Conservation (phyloP, 2,888 invertebrate species). For the Cephus runcator region DNA sequence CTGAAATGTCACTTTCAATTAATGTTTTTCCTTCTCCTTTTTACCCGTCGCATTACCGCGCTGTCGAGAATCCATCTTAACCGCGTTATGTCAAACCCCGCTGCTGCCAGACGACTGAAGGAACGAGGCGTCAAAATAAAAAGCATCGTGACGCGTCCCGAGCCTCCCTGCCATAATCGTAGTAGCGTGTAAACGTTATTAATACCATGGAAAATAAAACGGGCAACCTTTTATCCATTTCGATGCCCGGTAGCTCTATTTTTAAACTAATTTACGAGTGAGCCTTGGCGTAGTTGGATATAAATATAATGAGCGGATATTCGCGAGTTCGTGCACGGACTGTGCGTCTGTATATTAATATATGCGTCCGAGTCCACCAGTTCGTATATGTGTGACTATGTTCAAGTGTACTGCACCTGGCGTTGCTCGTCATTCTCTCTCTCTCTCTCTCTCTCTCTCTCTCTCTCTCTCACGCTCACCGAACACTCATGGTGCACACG, state of each 20-base stretch:
- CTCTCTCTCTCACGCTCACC: background rate
- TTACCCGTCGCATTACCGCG: background rate
- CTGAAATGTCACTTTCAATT: background rate
- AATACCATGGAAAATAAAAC: background rate
- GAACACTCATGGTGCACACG: conserved; percentile 19
- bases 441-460: no score
- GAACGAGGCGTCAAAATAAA: background rate
- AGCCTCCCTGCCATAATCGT: background rate
- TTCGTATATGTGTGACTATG: conserved; percentile 31
- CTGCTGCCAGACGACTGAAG: background rate
- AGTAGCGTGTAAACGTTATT: background rate
- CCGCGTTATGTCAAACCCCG: background rate
- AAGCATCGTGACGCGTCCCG: background rate
- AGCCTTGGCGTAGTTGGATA: conserved; percentile 32
- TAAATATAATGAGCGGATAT: conserved; percentile 48
- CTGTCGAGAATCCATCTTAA: background rate
- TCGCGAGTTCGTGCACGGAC: conserved; percentile 25
- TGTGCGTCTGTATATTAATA: background rate
- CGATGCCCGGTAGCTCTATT: conserved; percentile 33
- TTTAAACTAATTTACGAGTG: conserved; percentile 38
- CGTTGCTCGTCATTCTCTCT: conserved; percentile 37
- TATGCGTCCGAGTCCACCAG: background rate
- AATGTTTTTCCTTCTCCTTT: background rate
- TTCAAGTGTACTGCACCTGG: conserved; percentile 41
- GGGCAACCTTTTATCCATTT: conserved; percentile 18